Conservation (phyloP, 2,888 invertebrate species). For the Aspidiotus rigidus region DNA sequence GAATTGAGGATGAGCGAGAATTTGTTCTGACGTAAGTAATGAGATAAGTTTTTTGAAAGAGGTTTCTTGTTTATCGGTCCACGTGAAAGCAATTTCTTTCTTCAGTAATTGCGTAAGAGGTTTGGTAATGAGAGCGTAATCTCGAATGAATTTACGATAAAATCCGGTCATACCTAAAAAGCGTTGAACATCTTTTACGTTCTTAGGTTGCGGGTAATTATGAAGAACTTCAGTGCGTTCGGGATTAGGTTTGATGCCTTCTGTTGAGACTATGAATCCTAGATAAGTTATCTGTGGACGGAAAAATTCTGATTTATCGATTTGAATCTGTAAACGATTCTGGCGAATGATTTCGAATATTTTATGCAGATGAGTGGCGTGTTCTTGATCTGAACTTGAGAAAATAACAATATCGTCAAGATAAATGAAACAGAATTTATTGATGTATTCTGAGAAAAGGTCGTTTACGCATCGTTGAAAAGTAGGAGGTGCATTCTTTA, state of each 20-base stretch:
- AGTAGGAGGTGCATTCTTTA: neutral
- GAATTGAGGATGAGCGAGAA: slow-evolving; percentile 34
- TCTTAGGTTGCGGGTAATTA: slow-evolving; percentile 33
- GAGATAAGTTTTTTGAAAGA: neutral
- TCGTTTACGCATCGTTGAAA: neutral
- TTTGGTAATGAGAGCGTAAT: slow-evolving; percentile 31
- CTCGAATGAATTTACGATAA: slow-evolving; percentile 30
- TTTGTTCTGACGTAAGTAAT: slow-evolving; percentile 6
- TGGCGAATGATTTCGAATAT: neutral
- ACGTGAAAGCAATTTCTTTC: slow-evolving; percentile 3
- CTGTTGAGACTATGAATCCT: slow-evolving; percentile 34
- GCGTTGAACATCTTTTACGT: slow-evolving; percentile 33
- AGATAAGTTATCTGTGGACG: slow-evolving; percentile 19
- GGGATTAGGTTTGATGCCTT: slow-evolving; percentile 35
- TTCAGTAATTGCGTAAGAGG: slow-evolving; percentile 1
- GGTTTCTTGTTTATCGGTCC: neutral
- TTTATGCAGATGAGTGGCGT: neutral
- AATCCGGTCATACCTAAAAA: slow-evolving; percentile 41
- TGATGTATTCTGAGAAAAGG: neutral
- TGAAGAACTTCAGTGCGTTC: slow-evolving; percentile 22
- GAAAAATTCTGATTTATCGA: slow-evolving; percentile 2
- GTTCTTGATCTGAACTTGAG: neutral
- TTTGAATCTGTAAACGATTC: neutral
- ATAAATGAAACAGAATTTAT: neutral
- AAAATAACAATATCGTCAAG: neutral